Conservation (phyloP, 1,140 invertebrate genomes). For the Platorchestia sp. region DNA sequence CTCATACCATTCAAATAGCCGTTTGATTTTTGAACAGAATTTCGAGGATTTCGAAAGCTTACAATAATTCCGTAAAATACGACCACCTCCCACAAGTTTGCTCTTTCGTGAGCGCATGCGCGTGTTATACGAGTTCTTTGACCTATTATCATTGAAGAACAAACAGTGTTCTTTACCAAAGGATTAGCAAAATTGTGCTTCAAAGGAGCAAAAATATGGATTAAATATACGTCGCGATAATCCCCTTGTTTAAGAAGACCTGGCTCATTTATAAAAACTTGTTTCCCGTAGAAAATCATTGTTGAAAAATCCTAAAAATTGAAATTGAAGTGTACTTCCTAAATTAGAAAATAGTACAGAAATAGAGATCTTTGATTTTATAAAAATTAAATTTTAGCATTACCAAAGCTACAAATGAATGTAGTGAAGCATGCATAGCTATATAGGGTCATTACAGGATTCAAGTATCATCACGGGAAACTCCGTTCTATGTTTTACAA, state of each 20-base stretch:
- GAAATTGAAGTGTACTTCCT: neutral
- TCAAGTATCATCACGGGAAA: neutral
- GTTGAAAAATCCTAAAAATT: neutral
- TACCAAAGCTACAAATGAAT: constrained; percentile 42
- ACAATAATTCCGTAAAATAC: neutral
- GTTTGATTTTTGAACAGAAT: no score
- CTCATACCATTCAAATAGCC: no score
- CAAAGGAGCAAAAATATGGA: constrained; percentile 34
- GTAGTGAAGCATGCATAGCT: constrained; percentile 19
- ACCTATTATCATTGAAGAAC: neutral
- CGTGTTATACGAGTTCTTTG: neutral
- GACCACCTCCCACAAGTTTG: neutral
- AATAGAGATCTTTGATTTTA: constrained; percentile 19
- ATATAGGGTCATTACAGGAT: neutral
- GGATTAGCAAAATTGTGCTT: constrained; percentile 25
- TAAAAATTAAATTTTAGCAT: constrained; percentile 19
- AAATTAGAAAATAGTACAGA: constrained; percentile 44
- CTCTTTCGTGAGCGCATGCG: neutral
- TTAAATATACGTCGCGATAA: neutral
- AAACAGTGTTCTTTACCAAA: neutral
- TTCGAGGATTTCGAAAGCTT: neutral
- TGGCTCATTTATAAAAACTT: neutral
- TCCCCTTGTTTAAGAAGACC: neutral
- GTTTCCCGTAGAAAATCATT: neutral
- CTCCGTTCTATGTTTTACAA: neutral